phyloP scores from a whole-genome alignment of 2,888 invertebrate species.

The Ecdyonurus torrentis region DNA sequence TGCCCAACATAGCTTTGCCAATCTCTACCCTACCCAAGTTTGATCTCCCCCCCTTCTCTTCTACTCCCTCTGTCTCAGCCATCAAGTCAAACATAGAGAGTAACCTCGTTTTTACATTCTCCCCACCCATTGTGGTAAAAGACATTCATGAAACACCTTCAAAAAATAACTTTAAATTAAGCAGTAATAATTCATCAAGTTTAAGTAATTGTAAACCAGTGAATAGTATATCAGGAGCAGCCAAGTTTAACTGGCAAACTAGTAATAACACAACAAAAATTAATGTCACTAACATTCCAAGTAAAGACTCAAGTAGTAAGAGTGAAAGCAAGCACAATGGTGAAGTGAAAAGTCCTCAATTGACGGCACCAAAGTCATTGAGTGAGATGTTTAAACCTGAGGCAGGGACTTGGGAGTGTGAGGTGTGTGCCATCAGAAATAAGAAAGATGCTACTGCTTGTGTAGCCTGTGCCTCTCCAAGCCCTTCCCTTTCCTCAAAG shows the following conservation, averaged over 20 bases:
- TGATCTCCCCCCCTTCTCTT: constrained; percentile 18
- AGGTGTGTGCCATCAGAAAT: constrained; percentile 42
- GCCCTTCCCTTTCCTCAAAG: too few species aligned
- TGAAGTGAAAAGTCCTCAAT: neutral
- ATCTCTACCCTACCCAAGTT: constrained; percentile 39
- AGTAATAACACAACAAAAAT: neutral
- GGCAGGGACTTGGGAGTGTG: constrained; percentile 46
- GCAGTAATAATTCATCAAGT: neutral
- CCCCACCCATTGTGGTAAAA: constrained; percentile 31
- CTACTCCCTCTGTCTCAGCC: constrained; percentile 7
- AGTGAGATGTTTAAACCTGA: constrained; percentile 33
- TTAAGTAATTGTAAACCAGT: neutral
- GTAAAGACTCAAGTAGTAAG: neutral
- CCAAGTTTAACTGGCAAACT: neutral
- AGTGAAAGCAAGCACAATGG: neutral
- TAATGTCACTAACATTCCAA: neutral
- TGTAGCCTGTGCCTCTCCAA: constrained; percentile 32
- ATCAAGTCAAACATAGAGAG: constrained; percentile 5
- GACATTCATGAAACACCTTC: constrained; percentile 25
- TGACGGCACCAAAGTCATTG: constrained; percentile 9
- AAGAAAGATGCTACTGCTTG: constrained; percentile 29
- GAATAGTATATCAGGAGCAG: neutral
- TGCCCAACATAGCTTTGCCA: constrained; percentile 30
- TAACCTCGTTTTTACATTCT: constrained; percentile 26
- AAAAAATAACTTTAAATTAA: neutral